Base-by-base conservation (phyloP, 2,797 vertebrate species). In the Catostomus latipinnis region DNA sequence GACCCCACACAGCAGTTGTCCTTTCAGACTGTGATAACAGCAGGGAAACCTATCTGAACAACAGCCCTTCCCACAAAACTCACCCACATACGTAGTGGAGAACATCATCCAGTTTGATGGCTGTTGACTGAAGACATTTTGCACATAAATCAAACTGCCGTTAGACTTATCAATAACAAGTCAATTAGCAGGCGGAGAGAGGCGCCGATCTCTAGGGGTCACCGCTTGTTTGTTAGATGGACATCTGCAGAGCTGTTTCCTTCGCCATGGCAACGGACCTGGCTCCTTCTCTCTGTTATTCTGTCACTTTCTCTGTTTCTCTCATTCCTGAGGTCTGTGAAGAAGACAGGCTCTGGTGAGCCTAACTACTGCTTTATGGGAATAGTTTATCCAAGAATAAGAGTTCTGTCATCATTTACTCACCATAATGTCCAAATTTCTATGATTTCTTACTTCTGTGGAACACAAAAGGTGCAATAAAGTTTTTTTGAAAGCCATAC, bases 81-180 rank as follows among this genome's bases (percentile, higher is more conserved):
- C 3, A 34, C 34, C 34, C 34, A 34, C 34, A 34, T 34, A 22
- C 22, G 22, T 22, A 34, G 34, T n/a, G 61, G 71, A 80, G 69
- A 84, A 91, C 87, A 92, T 92, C 89, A 87, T 84, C 66, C 80
- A 2, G 70, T 85, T 90, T 78, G 53, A 81, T 85, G 93, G 91
- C 88, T 92, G 91, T 93, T 90, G 90, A 82, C 84, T 66, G 84
- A 85, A 86, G 85, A 89, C 85, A 76, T 84, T 87, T 85, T 86
- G 16, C 84, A 87, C 92, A 92, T 93, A 90, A 90, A 94, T 93
- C 92, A 94, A 91, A 90, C 92, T 90, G 91, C 88, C 90, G 86
- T 90, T 89, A 88, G 89, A 84, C 91, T 94, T 91, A 94, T 94
- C 93, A 94, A 94, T 94, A 94, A 94, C 94, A 94, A 93, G 92